Evolutionary conservation across 1,140 invertebrate genomes (phyloP).

Genomic region (Caenorhabditis briggsae): DNA sequence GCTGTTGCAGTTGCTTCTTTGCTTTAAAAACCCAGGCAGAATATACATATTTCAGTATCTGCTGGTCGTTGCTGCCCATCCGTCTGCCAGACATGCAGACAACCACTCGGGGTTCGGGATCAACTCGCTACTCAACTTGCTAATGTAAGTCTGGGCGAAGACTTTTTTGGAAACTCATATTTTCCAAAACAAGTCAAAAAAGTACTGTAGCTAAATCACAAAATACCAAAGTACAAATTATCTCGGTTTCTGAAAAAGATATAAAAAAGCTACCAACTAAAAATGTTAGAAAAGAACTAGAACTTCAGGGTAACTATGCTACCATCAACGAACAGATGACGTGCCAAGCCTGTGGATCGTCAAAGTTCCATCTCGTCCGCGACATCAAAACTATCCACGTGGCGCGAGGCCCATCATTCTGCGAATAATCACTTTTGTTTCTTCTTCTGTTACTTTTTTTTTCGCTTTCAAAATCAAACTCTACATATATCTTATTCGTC

Average conservation of each 20-base stretch:
- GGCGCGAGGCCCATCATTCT: constrained; percentile 13
- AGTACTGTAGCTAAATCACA: too few species aligned
- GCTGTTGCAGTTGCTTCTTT: neutral
- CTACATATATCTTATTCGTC: neutral
- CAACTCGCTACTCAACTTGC: constrained; percentile 47
- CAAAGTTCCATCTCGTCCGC: constrained; percentile 57
- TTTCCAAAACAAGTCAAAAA: too few species aligned
- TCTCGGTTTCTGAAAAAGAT: neutral
- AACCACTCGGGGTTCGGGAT: constrained; percentile 26
- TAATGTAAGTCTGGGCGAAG: constrained; percentile 47
- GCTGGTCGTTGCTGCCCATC: constrained; percentile 57
- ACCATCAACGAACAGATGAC: constrained; percentile 58
- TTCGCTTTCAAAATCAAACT: neutral
- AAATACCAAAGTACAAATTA: neutral
- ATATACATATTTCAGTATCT: constrained; percentile 47
- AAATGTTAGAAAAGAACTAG: neutral
- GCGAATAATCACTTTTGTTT: constrained; percentile 29
- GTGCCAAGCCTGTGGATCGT: constrained; percentile 47
- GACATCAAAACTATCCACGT: constrained; percentile 50
- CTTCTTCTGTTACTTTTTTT: neutral
- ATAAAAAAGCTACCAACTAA: neutral
- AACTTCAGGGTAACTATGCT: constrained; percentile 59
- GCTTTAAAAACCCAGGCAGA: neutral
- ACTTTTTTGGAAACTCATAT: neutral
- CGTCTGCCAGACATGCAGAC: constrained; percentile 15